phyloP scores from a whole-genome alignment of 2,888 invertebrate genomes.

The Pristionchus entomophagus region DNA sequence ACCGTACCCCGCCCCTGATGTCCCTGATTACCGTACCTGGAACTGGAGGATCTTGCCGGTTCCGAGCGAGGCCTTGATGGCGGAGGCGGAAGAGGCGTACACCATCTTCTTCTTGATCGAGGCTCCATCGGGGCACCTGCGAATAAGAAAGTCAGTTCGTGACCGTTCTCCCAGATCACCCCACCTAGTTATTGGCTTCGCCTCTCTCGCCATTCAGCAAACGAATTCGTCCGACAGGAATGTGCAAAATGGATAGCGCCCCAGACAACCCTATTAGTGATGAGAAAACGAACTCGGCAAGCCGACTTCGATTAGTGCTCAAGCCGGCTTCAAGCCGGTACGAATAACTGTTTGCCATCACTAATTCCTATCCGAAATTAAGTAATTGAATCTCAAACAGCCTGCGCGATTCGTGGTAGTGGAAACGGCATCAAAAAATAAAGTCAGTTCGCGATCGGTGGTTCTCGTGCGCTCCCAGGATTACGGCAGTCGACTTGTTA shows the following conservation, averaged over 20 bases:
- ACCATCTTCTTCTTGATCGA: conserved; percentile 89
- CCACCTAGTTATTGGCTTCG: no score
- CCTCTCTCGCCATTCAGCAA: no score
- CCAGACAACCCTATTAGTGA: no score
- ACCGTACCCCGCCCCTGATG: background rate
- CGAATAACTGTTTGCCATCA: background rate
- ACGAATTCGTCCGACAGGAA: no score
- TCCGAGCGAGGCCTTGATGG: conserved; percentile 93
- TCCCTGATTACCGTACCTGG: conserved; percentile 62
- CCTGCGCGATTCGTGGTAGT: no score
- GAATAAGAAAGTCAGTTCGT: conserved; percentile 49
- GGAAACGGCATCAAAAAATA: background rate
- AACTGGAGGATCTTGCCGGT: conserved; percentile 75
- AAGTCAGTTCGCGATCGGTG: background rate
- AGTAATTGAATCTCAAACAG: no score
- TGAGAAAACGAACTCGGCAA: no score
- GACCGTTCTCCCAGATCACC: no score
- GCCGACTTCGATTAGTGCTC: no score
- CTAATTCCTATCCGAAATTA: background rate
- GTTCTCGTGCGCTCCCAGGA: background rate
- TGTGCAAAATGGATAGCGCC: no score
- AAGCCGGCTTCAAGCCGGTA: no score
- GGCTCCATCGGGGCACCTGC: conserved; percentile 93
- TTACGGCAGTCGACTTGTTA: background rate
- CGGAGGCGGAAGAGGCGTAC: conserved; percentile 94